Conservation (phyloP, 2,113 vertebrate species). For the Prionailurus viverrinus region DNA sequence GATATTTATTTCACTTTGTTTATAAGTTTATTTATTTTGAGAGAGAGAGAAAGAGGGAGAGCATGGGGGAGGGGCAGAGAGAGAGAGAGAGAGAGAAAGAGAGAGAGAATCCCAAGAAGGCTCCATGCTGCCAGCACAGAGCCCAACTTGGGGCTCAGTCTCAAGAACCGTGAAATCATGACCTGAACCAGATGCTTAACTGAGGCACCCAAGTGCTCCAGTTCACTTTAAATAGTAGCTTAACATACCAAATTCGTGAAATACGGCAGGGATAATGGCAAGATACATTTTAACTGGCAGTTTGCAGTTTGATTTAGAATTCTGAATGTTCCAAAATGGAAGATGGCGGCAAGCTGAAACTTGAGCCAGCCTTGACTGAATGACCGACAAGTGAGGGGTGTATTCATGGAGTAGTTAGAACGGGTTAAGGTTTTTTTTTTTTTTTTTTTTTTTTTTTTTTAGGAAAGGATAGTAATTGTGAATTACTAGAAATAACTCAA, state of each 20-base stretch:
- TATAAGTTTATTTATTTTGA: no score
- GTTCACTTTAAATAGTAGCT: not conserved
- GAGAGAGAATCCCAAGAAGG: no score
- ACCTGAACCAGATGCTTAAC: no score
- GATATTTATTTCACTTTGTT: not conserved
- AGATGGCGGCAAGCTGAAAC: not conserved
- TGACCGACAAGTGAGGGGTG: not conserved
- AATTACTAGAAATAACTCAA: slow-evolving; percentile 38
- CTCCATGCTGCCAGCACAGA: no score
- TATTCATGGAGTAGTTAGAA: not conserved
- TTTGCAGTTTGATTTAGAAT: slow-evolving; percentile 44
- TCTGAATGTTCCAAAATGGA: slow-evolving; percentile 4
- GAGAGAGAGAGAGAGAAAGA: no score
- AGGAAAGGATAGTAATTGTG: not conserved
- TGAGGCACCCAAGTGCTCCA: no score
- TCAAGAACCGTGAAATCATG: no score
- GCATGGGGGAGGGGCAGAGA: no score
- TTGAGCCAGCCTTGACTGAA: not conserved
- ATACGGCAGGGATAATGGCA: not conserved
- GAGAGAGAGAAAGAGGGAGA: no score
- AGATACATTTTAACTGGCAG: slow-evolving; percentile 21
- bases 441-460: not conserved
- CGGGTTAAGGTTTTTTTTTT: not conserved
- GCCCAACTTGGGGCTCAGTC: no score
- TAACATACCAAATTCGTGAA: not conserved